Base-by-base conservation (phyloP, 2,113 vertebrate genomes). In the Lagopus muta region DNA sequence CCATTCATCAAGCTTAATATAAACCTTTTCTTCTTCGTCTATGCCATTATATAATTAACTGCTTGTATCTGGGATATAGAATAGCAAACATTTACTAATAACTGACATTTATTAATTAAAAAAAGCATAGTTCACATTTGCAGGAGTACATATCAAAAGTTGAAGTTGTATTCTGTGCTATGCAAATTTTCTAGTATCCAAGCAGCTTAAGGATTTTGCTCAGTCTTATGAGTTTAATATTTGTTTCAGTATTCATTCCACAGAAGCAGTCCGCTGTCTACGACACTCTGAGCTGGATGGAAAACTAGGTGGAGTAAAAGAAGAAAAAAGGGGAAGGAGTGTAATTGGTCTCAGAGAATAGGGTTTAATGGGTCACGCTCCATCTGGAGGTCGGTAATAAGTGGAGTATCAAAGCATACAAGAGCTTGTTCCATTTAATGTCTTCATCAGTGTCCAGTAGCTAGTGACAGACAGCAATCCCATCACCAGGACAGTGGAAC, bases 241-340 rank as follows among this genome's bases (percentile, higher is more conserved):
- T 43, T 25, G 5, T 40, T 4, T 34, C 38, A 42, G 12, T 76
- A 47, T 40, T 61, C 2, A 0, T 52, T 47, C 48, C 27, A 15
- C 40, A 54, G 67, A 83, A 90, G 19, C 38, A 85, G 14, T 5
- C 11, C 36, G 25, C 40, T 70, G 4, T 62, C 38, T 69, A 19
- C 19, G 54, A 24, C 34, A 12, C 58, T n/a, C 24, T 19, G 34
- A 21, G 36, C 24, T 62, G 45, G 24, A 36, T 77, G 36, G 36
- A 16, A 52, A 57, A 42, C 43, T 52, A 19, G 21, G 62, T 52
- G n/a, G 18, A 21, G 13, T 11, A 11, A 8, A 24, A 13, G 65
- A 74, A 57, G 9, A 1, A 6, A 27, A 27, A 32, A 57, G 32
- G 43, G 42, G 55, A 45, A 0, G 1, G 4, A 4, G 45, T 43